Conservation (phyloP, 2,797 vertebrate species). For the Eospalax fontanierii region DNA sequence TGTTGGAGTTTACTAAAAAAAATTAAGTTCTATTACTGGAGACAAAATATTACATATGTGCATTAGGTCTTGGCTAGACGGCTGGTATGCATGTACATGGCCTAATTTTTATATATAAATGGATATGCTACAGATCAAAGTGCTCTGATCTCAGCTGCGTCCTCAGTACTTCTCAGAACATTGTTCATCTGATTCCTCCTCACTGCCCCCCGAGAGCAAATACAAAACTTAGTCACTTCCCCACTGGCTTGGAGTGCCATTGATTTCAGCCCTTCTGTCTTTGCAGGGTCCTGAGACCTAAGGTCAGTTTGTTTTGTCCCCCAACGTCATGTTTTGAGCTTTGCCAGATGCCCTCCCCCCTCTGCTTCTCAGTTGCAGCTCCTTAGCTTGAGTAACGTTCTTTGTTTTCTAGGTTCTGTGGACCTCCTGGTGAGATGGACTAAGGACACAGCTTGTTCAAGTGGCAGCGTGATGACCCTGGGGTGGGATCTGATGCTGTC, state of each 20-base stretch:
- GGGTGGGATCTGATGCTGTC: neutral
- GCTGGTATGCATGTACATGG: slow-evolving; percentile 57
- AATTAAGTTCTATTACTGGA: slow-evolving; percentile 82
- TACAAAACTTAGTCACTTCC: neutral
- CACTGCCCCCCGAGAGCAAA: neutral
- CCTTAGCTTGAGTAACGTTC: neutral
- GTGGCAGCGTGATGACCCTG: neutral
- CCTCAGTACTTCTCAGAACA: slow-evolving; percentile 27
- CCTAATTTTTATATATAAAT: slow-evolving; percentile 82
- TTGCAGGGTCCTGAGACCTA: neutral
- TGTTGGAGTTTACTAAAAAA: slow-evolving; percentile 82
- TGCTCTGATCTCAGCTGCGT: slow-evolving; percentile 50
- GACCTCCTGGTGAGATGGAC: neutral
- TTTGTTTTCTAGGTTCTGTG: neutral
- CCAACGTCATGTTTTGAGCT: neutral
- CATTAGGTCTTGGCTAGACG: slow-evolving; percentile 84
- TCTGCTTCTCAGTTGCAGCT: neutral
- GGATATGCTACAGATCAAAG: slow-evolving; percentile 68
- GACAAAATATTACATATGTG: slow-evolving; percentile 81
- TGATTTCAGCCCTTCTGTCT: neutral
- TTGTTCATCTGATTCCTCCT: slow-evolving; percentile 60
- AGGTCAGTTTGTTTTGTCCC: neutral
- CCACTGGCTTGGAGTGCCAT: neutral
- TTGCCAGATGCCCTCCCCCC: neutral
- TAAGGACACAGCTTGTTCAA: neutral